A percentile compares a stretch with the other conserved stretches of the same genome.
Conservation (phyloP, 2,797 vertebrate genomes). For the Prionace glauca region DNA sequence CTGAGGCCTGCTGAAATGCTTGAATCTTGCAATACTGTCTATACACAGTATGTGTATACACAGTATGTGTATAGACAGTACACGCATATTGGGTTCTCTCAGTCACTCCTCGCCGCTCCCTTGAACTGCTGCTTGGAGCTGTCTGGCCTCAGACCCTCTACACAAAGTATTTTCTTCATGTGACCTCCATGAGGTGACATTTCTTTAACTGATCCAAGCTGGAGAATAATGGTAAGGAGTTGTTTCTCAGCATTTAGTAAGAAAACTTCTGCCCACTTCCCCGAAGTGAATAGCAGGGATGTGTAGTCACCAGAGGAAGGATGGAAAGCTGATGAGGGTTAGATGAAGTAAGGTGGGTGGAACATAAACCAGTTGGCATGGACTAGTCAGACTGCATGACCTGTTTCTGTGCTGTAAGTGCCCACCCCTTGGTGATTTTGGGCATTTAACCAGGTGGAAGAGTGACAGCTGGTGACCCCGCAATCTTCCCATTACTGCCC, state of each 20-base stretch:
- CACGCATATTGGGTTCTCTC: neutral
- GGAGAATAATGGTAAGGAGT: neutral
- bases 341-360: neutral
- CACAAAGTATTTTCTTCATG: neutral
- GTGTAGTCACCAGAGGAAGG: neutral
- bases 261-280: neutral
- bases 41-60: neutral
- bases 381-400: neutral
- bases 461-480: too few species aligned
- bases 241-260: neutral
- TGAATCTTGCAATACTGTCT: neutral
- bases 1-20: neutral
- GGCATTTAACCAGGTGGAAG: too few species aligned
- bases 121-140: neutral
- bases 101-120: neutral
- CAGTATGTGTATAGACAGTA: too few species aligned
- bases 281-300: neutral
- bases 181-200: neutral
- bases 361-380: neutral
- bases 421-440: too few species aligned
- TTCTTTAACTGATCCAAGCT: neutral
- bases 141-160: neutral
- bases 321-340: neutral
- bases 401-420: neutral
- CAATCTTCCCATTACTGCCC: too few species aligned